These are phyloP conservation scores for Spilosoma lubricipeda DNA, from an alignment of 2,888 invertebrate genomes.

Conservation along the genomic window DNA sequence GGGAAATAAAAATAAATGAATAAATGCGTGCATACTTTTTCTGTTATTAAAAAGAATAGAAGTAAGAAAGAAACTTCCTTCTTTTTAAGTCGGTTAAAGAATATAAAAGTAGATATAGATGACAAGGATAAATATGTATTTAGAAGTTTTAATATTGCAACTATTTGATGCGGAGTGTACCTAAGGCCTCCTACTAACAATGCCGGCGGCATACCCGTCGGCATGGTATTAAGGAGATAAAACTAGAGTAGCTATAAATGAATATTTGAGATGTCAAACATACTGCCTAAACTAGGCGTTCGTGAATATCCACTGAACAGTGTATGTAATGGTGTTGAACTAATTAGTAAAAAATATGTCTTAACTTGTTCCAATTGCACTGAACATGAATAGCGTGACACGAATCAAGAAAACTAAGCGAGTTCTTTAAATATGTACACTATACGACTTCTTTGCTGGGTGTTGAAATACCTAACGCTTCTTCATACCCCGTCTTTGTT, in stretches of 20 bases:
- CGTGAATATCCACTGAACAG: neutral
- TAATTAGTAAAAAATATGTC: constrained; percentile 66
- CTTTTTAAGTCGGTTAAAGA: too few relatives aligned
- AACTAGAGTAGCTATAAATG: constrained; percentile 1
- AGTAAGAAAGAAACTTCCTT: neutral
- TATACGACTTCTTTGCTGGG: constrained; percentile 94
- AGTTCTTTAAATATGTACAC: constrained; percentile 62
- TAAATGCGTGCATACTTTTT: neutral
- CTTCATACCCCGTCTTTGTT: constrained; percentile 93
- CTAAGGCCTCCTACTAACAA: neutral
- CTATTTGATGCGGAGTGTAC: neutral
- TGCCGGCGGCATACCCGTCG: too few relatives aligned
- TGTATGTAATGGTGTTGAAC: constrained; percentile 50
- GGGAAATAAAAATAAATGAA: neutral
- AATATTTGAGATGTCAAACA: constrained; percentile 9
- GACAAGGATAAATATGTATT: neutral
- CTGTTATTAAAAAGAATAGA: neutral
- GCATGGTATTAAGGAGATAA: too few relatives aligned
- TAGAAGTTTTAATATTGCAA: neutral
- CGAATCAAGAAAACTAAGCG: constrained; percentile 62
- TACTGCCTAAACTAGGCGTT: neutral
- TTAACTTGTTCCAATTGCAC: constrained; percentile 83
- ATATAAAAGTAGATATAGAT: neutral
- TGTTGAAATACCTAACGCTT: constrained; percentile 95
- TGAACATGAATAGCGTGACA: constrained; percentile 68